A percentile compares a stretch with the other conserved stretches of the same genome.
Evolutionary conservation across 1,140 invertebrate species (phyloP).

Genomic region (Caerostris extrusa): DNA sequence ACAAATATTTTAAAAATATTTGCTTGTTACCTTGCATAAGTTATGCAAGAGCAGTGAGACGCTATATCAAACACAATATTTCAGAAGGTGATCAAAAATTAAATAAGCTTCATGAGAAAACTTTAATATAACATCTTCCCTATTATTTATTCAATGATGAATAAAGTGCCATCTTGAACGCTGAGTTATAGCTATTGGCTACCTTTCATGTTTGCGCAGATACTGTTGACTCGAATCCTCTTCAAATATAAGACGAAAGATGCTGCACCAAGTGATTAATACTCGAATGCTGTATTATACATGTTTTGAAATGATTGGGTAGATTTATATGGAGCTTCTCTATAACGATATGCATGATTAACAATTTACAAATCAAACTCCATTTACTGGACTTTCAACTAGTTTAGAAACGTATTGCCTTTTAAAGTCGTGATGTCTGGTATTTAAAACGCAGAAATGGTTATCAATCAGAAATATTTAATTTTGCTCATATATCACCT

Average conservation of each 20-base stretch:
- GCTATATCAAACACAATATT: neutral
- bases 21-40: neutral
- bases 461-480: neutral
- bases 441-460: neutral
- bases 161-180: conserved; percentile 8
- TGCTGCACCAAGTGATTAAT: neutral
- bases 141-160: conserved; percentile 13
- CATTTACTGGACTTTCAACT: neutral
- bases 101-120: neutral
- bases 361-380: neutral
- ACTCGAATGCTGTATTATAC: neutral
- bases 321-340: neutral
- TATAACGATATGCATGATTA: neutral
- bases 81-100: neutral
- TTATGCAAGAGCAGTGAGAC: neutral
- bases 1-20: no score
- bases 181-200: neutral
- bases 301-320: neutral
- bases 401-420: neutral
- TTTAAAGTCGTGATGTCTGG: neutral
- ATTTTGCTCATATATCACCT: no score
- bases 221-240: neutral
- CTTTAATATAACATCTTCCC: neutral
- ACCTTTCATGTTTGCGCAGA: conserved; percentile 16
- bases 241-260: neutral